Base-by-base conservation (phyloP, 2,888 invertebrate genomes). In the Crossocerus cetratus region DNA sequence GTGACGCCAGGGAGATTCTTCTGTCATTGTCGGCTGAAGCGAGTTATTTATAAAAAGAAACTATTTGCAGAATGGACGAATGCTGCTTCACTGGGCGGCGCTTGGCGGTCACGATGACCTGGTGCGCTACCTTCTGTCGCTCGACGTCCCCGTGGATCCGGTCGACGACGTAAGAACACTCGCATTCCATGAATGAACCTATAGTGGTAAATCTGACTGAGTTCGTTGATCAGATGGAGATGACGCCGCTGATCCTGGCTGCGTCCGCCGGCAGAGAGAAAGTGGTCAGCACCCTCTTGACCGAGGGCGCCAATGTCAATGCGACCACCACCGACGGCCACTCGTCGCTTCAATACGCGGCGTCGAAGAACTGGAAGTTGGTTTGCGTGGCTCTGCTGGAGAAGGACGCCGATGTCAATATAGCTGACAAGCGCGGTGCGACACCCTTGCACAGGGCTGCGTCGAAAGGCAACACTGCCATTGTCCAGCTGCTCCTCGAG, bases 321-420 rank as follows among this genome's bases (percentile, higher is more conserved):
- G 93, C 94, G 60, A 93, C 93, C 84, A 95, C 94, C 65, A 90
- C 89, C 72, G 93, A 94, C 69, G 96, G 96, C 0, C 96, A 97
- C 89, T 94, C 96, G 45, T 92, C 96, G 8, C 90, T 97, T 62
- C 96, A 96, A 86, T 97, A 97, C 92, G 96, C 96, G 54, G 94
- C 96, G 72, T 97, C 97, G 0, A 97, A 97, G 91, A 95, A 96
- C 70, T 94, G 95, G 92, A 91, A 92, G 81, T 93, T 94, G 90
- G 93, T 96, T 76, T 94, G 94, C 59, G 92, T 93, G 76, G 87
- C 93, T 66, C 88, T 97, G 61, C 85, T 97, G 54, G 91, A 93
- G 61, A 92, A 93, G 82, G 93, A 93, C 59, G 96, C 95, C 0
- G 92, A 95, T 88, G 90, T 94, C 0, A 95, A 96, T 87, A 93